Evolutionary conservation across 1,140 invertebrate species (phyloP), one percentile per base, ranked within the genome.

Genomic region (Drosophila setifemur): DNA sequence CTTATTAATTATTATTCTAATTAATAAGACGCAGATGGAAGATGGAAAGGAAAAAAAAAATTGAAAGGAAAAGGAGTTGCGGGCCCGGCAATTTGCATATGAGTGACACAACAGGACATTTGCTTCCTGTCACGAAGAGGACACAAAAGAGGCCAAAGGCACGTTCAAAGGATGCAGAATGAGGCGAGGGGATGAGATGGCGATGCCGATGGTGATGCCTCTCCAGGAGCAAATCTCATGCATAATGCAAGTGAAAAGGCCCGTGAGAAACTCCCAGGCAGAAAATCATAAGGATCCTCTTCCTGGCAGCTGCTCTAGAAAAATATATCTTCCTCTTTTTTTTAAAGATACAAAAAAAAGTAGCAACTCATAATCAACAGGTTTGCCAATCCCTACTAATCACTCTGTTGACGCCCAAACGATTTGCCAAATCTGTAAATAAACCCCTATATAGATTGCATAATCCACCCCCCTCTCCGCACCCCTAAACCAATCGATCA

Each of bases 1-100:
- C 78, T 85, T 82, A 81, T 86, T 86, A 88, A 88, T 88, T 88
- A 85, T 89, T 88, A 88, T 88, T 88, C 86, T 88, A 88, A 88
- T 88, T 88, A 88, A 82, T 86, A 88, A 73, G 74, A 57, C 77
- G 75, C 31, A 73, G 73, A 71, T 60, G 72, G 44, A 48, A 31
- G 49, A 9, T 43, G 50, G 12, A 23, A 37, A 37, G 6, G 7
- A 28, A 12, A 28, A 45, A 25, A 40, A 53, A 66, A 33, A 54
- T 37, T 35, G 49, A 61, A 69, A 48, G 42, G 54, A 57, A 54
- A 47, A 43, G 44, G 42, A 69, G 33, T 16, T n/a, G 14, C 49
- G 48, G 16, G 64, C 45, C 70, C 37, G 70, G 54, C 73, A 88
- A 88, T 88, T 88, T 88, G 76, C 86, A 88, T 88, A 88, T 88